A percentile compares a stretch with the other conserved stretches of the same genome.
These are phyloP conservation scores for Ornithoptera priamus DNA, from an alignment of 2,888 invertebrate species.

Conservation along the genomic window DNA sequence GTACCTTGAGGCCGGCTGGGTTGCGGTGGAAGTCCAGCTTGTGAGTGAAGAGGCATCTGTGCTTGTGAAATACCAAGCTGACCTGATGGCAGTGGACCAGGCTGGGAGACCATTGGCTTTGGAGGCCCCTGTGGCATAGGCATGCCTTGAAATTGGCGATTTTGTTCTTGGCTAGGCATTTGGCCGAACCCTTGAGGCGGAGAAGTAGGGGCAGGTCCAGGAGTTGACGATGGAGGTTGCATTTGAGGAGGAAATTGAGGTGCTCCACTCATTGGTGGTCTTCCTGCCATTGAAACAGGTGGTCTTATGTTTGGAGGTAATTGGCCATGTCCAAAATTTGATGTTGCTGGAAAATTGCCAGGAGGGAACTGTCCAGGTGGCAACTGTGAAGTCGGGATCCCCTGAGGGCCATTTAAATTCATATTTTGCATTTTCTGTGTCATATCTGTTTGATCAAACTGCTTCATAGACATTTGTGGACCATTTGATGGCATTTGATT, in stretches of 20 bases:
- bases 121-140: slow-evolving; percentile 35
- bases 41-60: slow-evolving; percentile 41
- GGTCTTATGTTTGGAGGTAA: slow-evolving; percentile 54
- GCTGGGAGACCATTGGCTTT: slow-evolving; percentile 48
- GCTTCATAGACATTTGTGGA: slow-evolving; percentile 46
- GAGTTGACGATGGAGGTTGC: slow-evolving; percentile 42
- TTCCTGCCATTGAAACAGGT: slow-evolving; percentile 46
- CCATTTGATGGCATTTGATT: slow-evolving; percentile 58
- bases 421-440: slow-evolving; percentile 73
- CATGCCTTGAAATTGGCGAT: slow-evolving; percentile 36
- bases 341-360: slow-evolving; percentile 50
- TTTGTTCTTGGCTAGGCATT: slow-evolving; percentile 25
- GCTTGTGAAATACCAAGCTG: slow-evolving; percentile 30
- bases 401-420: slow-evolving; percentile 65
- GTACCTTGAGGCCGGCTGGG: neutral
- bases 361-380: slow-evolving; percentile 53
- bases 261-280: slow-evolving; percentile 47
- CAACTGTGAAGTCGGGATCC: slow-evolving; percentile 62
- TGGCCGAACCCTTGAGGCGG: slow-evolving; percentile 20
- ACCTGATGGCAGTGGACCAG: slow-evolving; percentile 38
- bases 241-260: slow-evolving; percentile 41
- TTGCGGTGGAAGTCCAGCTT: slow-evolving; percentile 22
- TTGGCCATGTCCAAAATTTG: slow-evolving; percentile 46
- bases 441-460: slow-evolving; percentile 57
- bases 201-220: slow-evolving; percentile 32